Evolutionary conservation across 35 echinoderm and acorn worm genomes (phyloP), one percentile per base, ranked within the genome.

Genomic region (Hemicentrotus pulcherrimus): DNA sequence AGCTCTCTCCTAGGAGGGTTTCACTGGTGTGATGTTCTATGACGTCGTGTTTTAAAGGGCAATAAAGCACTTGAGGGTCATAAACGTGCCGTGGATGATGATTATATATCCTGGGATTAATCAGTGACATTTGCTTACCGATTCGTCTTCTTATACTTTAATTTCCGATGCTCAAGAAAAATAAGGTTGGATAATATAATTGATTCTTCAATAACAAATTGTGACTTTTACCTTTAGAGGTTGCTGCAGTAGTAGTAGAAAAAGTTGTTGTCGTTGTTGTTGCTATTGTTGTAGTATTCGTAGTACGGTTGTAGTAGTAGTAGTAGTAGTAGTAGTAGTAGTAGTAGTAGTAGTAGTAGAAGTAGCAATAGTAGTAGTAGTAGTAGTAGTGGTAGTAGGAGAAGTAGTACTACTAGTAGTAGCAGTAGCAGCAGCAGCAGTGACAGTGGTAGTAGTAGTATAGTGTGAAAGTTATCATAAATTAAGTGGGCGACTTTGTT

Each of bases 261-360:
- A n/a, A n/a, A n/a, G n/a, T n/a, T n/a, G n/a, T n/a, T n/a, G n/a
- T n/a, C n/a, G n/a, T n/a, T n/a, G n/a, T n/a, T n/a, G n/a, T n/a
- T n/a, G n/a, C n/a, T n/a, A n/a, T n/a, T 48, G 85, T 86, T 4
- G 0, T 14, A 50, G 19, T 12, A 48, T 33, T 41, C 7, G 22
- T 2, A 95, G 4, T 19, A 90, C 8, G 15, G 41, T 7, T 92
- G 58, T n/a, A 55, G 24, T 18, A 32, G 48, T 28, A 50, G 50
- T 94, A 93, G 45, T 58, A 96, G 92, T 46, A 86, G 70, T 48
- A 94, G 58, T 19, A 52, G 95, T 2, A 93, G 48, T 31, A 61
- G 65, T 11, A 94, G 91, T 11, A 96, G 91, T 10, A 86, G 92
- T 46, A 47, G 91, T 94, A 86, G 91, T 58, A 86, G 32, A 9